A percentile compares a stretch with the other conserved stretches of the same genome.
phyloP scores from a whole-genome alignment of 1,140 invertebrate genomes.

The Gonioctena quinquepunctata region DNA sequence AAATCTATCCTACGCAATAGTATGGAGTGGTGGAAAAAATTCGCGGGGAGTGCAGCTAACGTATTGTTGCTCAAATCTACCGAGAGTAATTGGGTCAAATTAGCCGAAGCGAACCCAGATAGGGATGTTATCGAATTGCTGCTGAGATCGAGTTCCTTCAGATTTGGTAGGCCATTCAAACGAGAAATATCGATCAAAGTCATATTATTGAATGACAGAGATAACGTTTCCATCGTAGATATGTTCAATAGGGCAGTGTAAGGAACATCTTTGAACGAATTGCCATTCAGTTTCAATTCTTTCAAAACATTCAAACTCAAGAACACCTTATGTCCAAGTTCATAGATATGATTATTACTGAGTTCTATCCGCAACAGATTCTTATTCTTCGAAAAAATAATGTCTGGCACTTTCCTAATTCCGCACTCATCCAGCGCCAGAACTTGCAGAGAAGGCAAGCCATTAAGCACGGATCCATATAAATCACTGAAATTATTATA shows the following conservation, averaged over 20 bases:
- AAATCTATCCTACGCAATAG: constrained; percentile 76
- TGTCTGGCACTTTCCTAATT: constrained; percentile 67
- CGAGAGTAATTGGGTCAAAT: constrained; percentile 70
- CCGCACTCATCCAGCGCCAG: constrained; percentile 71
- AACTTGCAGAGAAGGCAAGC: constrained; percentile 74
- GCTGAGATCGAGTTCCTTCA: constrained; percentile 75
- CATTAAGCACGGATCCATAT: constrained; percentile 69
- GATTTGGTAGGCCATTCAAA: constrained; percentile 70
- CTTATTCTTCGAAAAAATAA: constrained; percentile 73
- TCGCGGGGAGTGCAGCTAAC: constrained; percentile 75
- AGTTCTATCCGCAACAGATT: constrained; percentile 75
- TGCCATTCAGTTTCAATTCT: constrained; percentile 74
- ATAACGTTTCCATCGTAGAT: constrained; percentile 72
- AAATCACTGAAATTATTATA: constrained; percentile 78
- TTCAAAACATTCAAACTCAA: constrained; percentile 70
- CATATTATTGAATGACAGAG: constrained; percentile 73
- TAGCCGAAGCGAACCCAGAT: constrained; percentile 75
- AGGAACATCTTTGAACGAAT: constrained; percentile 74
- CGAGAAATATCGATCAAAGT: constrained; percentile 75
- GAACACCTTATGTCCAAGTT: constrained; percentile 71
- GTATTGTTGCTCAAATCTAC: constrained; percentile 78
- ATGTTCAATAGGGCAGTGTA: constrained; percentile 76
- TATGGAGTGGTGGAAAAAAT: constrained; percentile 76
- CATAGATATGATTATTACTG: constrained; percentile 67
- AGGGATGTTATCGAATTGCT: constrained; percentile 76